A percentile compares a stretch with the other conserved stretches of the same genome.
Conservation (phyloP, 2,797 vertebrate species). For the Amblyraja radiata region DNA sequence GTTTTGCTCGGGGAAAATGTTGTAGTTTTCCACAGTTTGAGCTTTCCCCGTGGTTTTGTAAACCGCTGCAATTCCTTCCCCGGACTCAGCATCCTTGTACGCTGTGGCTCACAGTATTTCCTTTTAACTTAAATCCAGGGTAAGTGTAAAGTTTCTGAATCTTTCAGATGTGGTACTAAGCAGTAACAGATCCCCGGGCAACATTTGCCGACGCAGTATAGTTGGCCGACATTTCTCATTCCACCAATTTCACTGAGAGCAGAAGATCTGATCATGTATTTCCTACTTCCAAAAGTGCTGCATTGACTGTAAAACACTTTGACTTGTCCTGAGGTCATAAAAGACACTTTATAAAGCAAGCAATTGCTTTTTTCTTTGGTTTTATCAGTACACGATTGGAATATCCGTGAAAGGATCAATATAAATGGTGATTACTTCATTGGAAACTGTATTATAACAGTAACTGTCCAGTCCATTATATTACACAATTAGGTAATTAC, state of each 20-base stretch:
- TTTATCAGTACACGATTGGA: not conserved
- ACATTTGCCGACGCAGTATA: not conserved
- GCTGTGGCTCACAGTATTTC: not conserved
- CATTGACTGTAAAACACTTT: no score
- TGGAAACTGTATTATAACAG: not conserved
- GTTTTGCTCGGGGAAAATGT: not conserved
- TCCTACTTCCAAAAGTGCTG: no score
- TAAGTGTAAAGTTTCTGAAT: not conserved
- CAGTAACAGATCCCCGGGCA: not conserved
- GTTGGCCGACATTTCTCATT: not conserved
- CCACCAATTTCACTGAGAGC: not conserved
- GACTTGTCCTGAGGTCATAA: no score
- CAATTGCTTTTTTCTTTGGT: no score
- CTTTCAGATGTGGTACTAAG: not conserved
- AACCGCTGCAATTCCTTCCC: not conserved
- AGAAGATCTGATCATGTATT: slow-evolving; percentile 2
- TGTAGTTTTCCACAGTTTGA: not conserved
- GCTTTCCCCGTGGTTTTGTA: not conserved
- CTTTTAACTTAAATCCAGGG: not conserved
- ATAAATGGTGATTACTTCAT: not conserved
- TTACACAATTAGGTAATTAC: not conserved
- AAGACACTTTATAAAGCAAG: no score
- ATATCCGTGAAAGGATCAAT: not conserved
- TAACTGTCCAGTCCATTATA: not conserved
- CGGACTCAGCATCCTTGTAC: not conserved